Evolutionary conservation across 2,797 vertebrate genomes (phyloP).

Genomic region (Phalloptychus januarius): DNA sequence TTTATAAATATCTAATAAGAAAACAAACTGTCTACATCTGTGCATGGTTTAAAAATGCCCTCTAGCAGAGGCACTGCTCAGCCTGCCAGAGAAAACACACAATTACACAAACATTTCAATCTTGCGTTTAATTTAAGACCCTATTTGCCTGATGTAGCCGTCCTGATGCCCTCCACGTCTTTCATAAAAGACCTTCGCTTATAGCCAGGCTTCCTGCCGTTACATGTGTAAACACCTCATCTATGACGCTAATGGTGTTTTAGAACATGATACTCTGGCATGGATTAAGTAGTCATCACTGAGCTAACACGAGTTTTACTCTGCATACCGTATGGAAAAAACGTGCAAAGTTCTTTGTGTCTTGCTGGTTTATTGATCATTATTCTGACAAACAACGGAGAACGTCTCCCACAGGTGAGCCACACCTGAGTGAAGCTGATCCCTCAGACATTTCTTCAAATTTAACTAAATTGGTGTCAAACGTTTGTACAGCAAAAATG

Average conservation of each 20-base stretch:
- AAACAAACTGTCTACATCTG: slow-evolving; percentile 22
- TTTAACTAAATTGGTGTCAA: too few species aligned
- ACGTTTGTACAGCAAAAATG: too few species aligned
- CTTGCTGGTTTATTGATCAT: too few species aligned
- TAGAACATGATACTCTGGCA: not conserved
- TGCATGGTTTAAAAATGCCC: slow-evolving; percentile 3
- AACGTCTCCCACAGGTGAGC: too few species aligned
- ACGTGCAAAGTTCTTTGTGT: too few species aligned
- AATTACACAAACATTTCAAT: slow-evolving; percentile 25
- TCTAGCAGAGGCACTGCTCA: not conserved
- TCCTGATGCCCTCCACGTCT: slow-evolving; percentile 16
- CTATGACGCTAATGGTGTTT: not conserved
- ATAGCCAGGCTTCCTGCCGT: slow-evolving; percentile 9
- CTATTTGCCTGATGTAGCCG: slow-evolving; percentile 27
- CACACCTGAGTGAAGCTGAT: too few species aligned
- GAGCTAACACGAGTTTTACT: too few species aligned
- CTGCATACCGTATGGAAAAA: too few species aligned
- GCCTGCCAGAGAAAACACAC: slow-evolving; percentile 27
- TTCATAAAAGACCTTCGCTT: slow-evolving; percentile 17
- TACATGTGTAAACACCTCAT: slow-evolving; percentile 7
- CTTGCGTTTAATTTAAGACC: slow-evolving; percentile 27
- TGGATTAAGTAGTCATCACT: too few species aligned
- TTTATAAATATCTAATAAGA: not conserved
- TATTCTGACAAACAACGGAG: too few species aligned
- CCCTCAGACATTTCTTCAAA: too few species aligned